Evolutionary conservation across 2,888 invertebrate species (phyloP), one percentile per base, ranked within the genome.

Genomic region (Pseudoips prasinana): DNA sequence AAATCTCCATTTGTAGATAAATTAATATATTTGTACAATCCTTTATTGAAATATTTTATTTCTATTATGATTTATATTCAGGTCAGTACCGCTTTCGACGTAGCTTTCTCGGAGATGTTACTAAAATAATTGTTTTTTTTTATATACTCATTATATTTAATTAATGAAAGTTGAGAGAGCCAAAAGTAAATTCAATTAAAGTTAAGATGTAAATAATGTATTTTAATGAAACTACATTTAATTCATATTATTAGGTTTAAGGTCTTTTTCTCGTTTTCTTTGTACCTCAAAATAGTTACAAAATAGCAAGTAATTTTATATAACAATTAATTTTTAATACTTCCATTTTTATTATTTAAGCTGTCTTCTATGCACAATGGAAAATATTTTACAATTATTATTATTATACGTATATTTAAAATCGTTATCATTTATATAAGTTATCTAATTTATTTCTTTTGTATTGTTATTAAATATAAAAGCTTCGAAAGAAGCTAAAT

Each of bases 61-160:
- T 27, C 18, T n/a, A 20, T 51, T 46, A n/a, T n/a, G 51, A 49
- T 44, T 64, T 56, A 64, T 55, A 54, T 54, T 50, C 57, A 61
- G 74, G 76, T 78, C 78, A 75, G 73, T 78, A 51, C 40, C 44
- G 59, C 55, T 62, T 61, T 49, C 33, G 32, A 38, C 29, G 35
- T 70, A 65, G 73, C 72, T 72, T 75, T 73, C 64, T 69, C 52
- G 31, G 52, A 50, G 44, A 47, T 46, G 51, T 35, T 46, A 51
- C 39, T 37, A 51, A 53, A 54, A 48, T n/a, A 53, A 5, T 3
- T 14, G 20, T 20, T 20, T 68, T 68, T 68, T 68, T 61, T 66
- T 79, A 76, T 76, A 74, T 81, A 83, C 81, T 83, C 84, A 81
- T 77, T 78, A 76, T 69, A 30, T 64, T 72, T 72, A 69, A 61